Conservation (phyloP, 2,888 invertebrate genomes). For the Tryphoninae sp. region DNA sequence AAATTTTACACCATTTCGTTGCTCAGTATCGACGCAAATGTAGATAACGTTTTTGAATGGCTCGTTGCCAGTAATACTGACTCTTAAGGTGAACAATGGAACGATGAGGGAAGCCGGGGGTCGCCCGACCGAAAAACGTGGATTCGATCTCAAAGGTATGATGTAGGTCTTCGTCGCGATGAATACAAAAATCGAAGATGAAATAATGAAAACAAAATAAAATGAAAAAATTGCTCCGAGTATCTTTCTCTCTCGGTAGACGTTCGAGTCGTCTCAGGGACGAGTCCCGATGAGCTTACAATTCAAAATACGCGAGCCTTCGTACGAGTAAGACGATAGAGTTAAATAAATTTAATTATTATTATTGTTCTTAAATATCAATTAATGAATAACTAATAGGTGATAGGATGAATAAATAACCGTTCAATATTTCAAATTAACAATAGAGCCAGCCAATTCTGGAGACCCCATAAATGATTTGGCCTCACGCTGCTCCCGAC, state of each 20-base stretch:
- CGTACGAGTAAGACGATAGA: background rate
- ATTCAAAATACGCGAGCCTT: background rate
- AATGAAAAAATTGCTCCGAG: background rate
- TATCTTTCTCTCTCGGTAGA: background rate
- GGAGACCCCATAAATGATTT: background rate
- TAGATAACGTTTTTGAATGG: no score
- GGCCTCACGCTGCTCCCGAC: background rate
- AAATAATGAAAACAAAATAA: slow-evolving; percentile 5
- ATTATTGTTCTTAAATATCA: background rate
- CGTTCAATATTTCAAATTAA: background rate
- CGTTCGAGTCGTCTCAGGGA: background rate
- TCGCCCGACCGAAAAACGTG: slow-evolving; percentile 1
- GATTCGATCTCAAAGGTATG: slow-evolving; percentile 51
- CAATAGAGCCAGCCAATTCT: background rate
- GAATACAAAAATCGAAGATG: slow-evolving; percentile 27
- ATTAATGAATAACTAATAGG: background rate
- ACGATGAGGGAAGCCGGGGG: background rate
- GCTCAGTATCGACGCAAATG: no score
- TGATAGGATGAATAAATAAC: background rate
- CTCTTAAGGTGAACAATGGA: background rate
- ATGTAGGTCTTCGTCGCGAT: slow-evolving; percentile 59
- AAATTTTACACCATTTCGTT: no score
- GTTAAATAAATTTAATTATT: background rate
- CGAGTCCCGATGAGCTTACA: background rate
- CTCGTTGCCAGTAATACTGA: no score